These are phyloP conservation scores for Endotricha flammealis DNA, from an alignment of 2,888 invertebrate genomes.

Conservation along the genomic window DNA sequence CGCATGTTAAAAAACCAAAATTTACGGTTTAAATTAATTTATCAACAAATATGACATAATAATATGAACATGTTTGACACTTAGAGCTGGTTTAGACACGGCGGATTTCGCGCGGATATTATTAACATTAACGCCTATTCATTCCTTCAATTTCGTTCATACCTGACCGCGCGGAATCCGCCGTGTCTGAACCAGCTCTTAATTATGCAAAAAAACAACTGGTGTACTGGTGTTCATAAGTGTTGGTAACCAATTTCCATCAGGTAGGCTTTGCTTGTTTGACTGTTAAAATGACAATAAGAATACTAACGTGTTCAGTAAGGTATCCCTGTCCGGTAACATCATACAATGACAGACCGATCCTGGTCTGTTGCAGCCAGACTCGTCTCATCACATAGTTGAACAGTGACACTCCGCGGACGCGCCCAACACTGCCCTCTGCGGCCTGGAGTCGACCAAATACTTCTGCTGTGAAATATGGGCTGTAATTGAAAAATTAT, in stretches of 20 bases:
- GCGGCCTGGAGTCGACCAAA: slow-evolving; percentile 93
- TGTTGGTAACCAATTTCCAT: neutral
- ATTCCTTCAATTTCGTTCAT: too few species aligned
- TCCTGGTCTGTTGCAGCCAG: slow-evolving; percentile 96
- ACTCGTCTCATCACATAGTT: slow-evolving; percentile 97
- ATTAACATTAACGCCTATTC: too few species aligned
- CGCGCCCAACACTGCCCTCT: slow-evolving; percentile 88
- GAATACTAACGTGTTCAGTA: slow-evolving; percentile 83
- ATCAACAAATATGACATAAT: too few species aligned
- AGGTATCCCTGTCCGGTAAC: slow-evolving; percentile 94
- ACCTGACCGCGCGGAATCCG: too few species aligned
- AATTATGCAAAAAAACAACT: too few species aligned
- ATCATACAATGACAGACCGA: slow-evolving; percentile 95
- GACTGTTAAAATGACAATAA: neutral
- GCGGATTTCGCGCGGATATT: too few species aligned
- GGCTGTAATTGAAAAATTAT: slow-evolving; percentile 50
- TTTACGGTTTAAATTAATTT: too few species aligned
- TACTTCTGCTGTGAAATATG: slow-evolving; percentile 90
- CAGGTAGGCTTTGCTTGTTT: neutral
- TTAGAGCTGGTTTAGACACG: too few species aligned
- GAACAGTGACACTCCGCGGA: slow-evolving; percentile 93
- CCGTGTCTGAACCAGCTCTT: too few species aligned
- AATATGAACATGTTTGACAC: too few species aligned
- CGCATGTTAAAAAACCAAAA: too few species aligned
- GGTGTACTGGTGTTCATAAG: too few species aligned